Conservation (phyloP, 2,113 vertebrate genomes). For the Prinia subflava region DNA sequence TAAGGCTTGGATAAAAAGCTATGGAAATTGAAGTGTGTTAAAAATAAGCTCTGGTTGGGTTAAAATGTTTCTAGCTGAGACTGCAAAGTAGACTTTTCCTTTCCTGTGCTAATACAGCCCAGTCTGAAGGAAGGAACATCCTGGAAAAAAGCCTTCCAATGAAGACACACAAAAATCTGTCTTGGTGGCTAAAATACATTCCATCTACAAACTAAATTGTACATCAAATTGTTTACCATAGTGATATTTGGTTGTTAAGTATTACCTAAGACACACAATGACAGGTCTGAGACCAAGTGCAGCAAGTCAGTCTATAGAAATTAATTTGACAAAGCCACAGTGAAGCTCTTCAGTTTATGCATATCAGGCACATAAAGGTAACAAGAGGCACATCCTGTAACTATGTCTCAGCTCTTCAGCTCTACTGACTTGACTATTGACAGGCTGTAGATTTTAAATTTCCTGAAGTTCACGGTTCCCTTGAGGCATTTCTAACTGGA, state of each 20-base stretch:
- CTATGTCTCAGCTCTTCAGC: neutral
- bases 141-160: neutral
- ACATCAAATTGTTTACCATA: neutral
- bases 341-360: neutral
- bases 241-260: neutral
- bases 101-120: neutral
- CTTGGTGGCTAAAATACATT: neutral
- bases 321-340: neutral
- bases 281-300: neutral
- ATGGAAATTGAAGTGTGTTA: constrained; percentile 4
- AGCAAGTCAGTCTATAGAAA: neutral
- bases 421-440: neutral
- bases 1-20: constrained; percentile 23
- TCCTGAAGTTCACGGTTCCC: neutral
- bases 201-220: neutral
- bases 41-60: constrained; percentile 28
- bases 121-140: neutral
- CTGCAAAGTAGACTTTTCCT: neutral
- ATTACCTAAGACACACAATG: neutral
- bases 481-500: neutral
- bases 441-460: neutral
- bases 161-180: neutral
- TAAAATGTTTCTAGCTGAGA: constrained; percentile 37
- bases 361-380: neutral
- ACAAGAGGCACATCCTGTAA: neutral